These are phyloP conservation scores for Elysia crispata DNA, from an alignment of 2,888 invertebrate species.

Conservation along the genomic window DNA sequence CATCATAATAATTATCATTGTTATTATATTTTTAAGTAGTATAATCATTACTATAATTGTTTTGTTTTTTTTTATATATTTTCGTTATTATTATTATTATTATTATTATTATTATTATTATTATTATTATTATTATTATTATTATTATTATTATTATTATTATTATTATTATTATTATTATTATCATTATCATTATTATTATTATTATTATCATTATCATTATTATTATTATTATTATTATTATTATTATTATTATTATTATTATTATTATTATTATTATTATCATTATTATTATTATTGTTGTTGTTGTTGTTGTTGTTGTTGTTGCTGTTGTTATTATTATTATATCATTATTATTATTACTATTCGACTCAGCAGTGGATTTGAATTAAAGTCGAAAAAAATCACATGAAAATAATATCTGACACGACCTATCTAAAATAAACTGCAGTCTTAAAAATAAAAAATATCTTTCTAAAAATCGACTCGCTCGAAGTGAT, in stretches of 20 bases:
- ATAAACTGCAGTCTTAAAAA: too few relatives aligned
- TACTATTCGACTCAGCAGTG: conserved; percentile 26
- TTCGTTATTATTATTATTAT: too few relatives aligned
- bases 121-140: not conserved
- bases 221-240: conserved; percentile 45
- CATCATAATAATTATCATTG: too few relatives aligned
- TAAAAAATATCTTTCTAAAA: too few relatives aligned
- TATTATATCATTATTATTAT: not conserved
- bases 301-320: not conserved
- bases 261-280: conserved; percentile 31
- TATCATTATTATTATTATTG: conserved; percentile 31
- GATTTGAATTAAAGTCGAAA: too few relatives aligned
- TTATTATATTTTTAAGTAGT: too few relatives aligned
- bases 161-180: conserved; percentile 35
- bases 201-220: conserved; percentile 17
- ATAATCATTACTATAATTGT: too few relatives aligned
- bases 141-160: conserved; percentile 20
- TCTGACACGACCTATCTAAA: too few relatives aligned
- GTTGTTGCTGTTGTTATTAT: conserved; percentile 5
- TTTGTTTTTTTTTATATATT: too few relatives aligned
- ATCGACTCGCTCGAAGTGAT: too few relatives aligned
- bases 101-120: too few relatives aligned
- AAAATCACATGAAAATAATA: too few relatives aligned
- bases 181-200: conserved; percentile 36
- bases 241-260: conserved; percentile 26